Evolutionary conservation across 2,113 vertebrate species (phyloP), one percentile per base, ranked within the genome.

Genomic region (Cacatua alba): DNA sequence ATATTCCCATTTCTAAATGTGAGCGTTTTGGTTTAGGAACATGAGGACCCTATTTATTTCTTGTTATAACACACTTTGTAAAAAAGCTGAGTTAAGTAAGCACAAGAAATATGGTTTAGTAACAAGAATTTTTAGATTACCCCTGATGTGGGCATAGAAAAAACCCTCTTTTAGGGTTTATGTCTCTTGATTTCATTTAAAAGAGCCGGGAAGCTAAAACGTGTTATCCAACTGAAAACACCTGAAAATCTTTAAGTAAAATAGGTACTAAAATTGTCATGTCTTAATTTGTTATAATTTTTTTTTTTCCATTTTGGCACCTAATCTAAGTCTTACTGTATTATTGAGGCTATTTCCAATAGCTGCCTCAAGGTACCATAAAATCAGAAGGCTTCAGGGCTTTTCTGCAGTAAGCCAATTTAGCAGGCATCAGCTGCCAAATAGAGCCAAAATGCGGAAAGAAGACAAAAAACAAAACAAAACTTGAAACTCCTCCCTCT

Each of bases 391-490:
- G 25, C 23, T 83, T 80, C 15, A 24, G 57, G 52, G 51, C 51
- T 93, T 90, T 82, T 94, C 29, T 88, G 17, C 9, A 43, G 49
- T 60, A 84, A 84, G 13, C 5, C 31, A 51, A 11, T 43, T 90
- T 84, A 82, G 33, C 80, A 71, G 35, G 20, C 51, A 75, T 62
- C 33, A 76, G 6, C 60, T 68, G 74, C 23, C 62, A 93, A 44
- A 68, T 14, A 62, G 15, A 3, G 15, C 7, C 60, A 37, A 88
- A 94, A 91, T 57, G 37, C 0, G 2, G 31, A 82, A 33, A 75
- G 51, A 46, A 76, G 88, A 95, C 49, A 48, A 80, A 85, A 94
- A 82, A 21, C 84, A 92, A 77, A 71, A 20, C 64, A 86, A 88
- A 96, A 51, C 5, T 44, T 67, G 16, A 74, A 65, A 77, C 64